These are phyloP conservation scores for Vidua macroura DNA, from an alignment of 2,113 vertebrate genomes.

Conservation along the genomic window DNA sequence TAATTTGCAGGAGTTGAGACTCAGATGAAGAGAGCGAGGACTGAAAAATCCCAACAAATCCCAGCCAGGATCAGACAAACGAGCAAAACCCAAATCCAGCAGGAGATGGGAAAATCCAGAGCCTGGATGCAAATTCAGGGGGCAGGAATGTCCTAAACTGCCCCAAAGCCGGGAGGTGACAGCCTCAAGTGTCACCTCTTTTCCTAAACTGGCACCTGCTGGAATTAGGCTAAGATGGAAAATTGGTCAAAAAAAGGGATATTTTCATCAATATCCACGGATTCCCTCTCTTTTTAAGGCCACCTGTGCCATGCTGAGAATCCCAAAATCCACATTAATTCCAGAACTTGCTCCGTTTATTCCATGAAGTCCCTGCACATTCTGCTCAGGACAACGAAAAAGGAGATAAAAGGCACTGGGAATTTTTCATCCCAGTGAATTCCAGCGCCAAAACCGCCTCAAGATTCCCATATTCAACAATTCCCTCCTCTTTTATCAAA, in stretches of 20 bases:
- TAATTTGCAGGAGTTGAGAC: not conserved
- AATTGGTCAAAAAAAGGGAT: no score
- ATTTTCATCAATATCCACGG: not conserved
- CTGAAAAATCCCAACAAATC: not conserved
- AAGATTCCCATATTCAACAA: accelerated
- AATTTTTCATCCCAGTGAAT: accelerated
- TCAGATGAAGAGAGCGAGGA: no score
- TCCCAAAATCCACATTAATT: accelerated
- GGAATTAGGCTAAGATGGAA: not conserved
- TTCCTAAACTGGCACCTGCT: not conserved
- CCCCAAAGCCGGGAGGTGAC: not conserved
- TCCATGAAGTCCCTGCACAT: not conserved
- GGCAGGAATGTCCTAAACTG: not conserved
- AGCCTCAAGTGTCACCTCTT: not conserved
- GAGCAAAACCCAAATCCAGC: not conserved
- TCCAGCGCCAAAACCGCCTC: not conserved
- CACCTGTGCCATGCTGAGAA: not conserved
- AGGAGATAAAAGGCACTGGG: accelerated
- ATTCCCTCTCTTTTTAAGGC: not conserved
- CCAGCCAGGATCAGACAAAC: not conserved
- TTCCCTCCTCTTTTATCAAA: not conserved
- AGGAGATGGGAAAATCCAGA: not conserved
- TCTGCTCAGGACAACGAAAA: not conserved
- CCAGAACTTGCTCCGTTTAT: not conserved
- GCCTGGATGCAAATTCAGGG: not conserved